Evolutionary conservation across 2,797 vertebrate species (phyloP).

Genomic region (Hoplostethus mediterraneus): DNA sequence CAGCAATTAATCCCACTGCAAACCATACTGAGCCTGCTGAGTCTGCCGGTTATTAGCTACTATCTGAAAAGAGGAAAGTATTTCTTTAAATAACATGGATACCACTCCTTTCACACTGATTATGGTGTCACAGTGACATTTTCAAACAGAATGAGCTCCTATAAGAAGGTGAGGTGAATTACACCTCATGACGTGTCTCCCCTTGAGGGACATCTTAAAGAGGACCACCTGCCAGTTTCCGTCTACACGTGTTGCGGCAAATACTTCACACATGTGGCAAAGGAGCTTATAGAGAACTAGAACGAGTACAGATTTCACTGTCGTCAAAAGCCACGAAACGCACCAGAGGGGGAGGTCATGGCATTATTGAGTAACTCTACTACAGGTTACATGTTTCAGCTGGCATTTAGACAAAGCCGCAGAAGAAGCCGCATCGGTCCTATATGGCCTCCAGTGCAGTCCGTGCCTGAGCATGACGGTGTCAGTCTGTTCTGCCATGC

Average conservation of each 20-base stretch:
- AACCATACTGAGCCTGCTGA: background rate
- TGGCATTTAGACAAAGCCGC: conserved; percentile 40
- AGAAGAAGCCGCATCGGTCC: conserved; percentile 44
- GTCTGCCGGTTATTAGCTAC: background rate
- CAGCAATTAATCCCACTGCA: conserved; percentile 7
- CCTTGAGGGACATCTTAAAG: conserved; percentile 15
- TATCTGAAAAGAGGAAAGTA: background rate
- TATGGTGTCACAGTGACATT: background rate
- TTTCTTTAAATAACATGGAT: conserved; percentile 1
- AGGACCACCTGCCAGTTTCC: conserved; percentile 32
- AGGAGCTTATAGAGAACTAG: conserved; percentile 9
- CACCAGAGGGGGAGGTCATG: conserved; percentile 14
- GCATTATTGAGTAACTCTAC: conserved; percentile 12
- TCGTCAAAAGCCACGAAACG: conserved; percentile 44
- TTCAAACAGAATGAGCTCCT: background rate
- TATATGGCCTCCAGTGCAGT: conserved; percentile 18
- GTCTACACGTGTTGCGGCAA: conserved; percentile 8
- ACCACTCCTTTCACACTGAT: background rate
- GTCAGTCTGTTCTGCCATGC: conserved; percentile 33
- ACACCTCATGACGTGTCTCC: background rate
- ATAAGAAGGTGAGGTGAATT: conserved; percentile 18
- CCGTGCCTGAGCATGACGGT: conserved; percentile 20
- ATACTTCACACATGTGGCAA: conserved; percentile 8
- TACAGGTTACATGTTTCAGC: conserved; percentile 41
- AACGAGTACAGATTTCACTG: conserved; percentile 31